Evolutionary conservation across 2,888 invertebrate species (phyloP), one percentile per base, ranked within the genome.

Genomic region (Cephonodes hylas): DNA sequence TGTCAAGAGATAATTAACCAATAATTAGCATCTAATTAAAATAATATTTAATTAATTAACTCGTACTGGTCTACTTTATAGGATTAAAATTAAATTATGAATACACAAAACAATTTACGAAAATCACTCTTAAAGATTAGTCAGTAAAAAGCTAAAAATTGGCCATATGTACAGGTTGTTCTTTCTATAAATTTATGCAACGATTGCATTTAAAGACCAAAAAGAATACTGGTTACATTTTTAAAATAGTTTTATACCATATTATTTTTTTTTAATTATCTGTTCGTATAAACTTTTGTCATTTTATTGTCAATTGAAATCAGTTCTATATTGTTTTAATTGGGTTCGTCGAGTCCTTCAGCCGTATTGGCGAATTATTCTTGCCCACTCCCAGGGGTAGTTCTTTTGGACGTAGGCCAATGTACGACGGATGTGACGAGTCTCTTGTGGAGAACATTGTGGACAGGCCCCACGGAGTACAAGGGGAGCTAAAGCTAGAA

Each of bases 381-480:
- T 95, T 60, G 94, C 93, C 96, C 96, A 96, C 79, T 96, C 96
- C 88, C 95, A 95, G 0, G 96, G 96, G 77, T 95, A 96, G 84
- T 95, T 94, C 65, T 95, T 90, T 75, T 96, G 96, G 48, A 96
- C 94, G 84, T 94, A 95, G 0, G 95, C 94, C n/a, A 96, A 92
- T 2, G 96, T 96, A 74, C 94, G 94, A 71, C 95, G 94, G 71
- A 96, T 95, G 85, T 96, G 96, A 42, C 92, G 89, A 56, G 93
- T 93, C 83, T 96, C 96, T 68, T 94, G 93, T 3, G 93, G 89
- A 0, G 93, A 93, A 76, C 96, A 96, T 72, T 95, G 95, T 0
- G 95, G 95, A 75, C 96, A 96, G 1, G 95, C 92, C 1, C 96
- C 96, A 66, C 96, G 93, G 34, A 96, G 89, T 4, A 96, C 96